Conservation (phyloP, 2,797 vertebrate genomes). For the Halcyon chelicuti region DNA sequence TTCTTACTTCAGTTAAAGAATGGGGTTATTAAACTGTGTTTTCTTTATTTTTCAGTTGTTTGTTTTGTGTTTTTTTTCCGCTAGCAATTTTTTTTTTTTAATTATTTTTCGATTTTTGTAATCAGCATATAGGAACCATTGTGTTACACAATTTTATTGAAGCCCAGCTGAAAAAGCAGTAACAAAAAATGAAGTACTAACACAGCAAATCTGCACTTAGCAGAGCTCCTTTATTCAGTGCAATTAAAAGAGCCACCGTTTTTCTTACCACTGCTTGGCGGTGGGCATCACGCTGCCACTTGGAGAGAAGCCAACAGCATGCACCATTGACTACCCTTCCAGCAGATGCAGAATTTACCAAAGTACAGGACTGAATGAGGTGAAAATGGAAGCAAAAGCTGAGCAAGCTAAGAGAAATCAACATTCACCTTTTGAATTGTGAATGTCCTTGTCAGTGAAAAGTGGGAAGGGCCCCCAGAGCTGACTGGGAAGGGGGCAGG, state of each 20-base stretch:
- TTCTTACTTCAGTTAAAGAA: neutral
- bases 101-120: neutral
- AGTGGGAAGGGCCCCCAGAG: neutral
- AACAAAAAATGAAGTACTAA: neutral
- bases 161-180: neutral
- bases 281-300: neutral
- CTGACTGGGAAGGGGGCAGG: neutral
- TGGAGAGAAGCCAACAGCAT: conserved; percentile 26
- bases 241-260: conserved; percentile 25
- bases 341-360: neutral
- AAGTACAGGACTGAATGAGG: neutral
- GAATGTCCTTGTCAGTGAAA: neutral
- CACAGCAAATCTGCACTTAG: neutral
- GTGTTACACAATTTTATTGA: neutral
- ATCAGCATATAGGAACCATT: neutral
- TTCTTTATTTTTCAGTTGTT: neutral
- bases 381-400: neutral
- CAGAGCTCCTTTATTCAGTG: neutral
- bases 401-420: neutral
- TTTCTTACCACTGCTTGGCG: conserved; percentile 2
- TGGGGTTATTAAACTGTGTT: neutral
- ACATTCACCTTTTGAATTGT: neutral
- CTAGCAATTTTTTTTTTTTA: neutral
- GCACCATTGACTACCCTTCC: neutral
- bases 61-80: neutral